Evolutionary conservation across 2,113 vertebrate genomes (phyloP), one percentile per base, ranked within the genome.

Genomic region (Rhombomys opimus): DNA sequence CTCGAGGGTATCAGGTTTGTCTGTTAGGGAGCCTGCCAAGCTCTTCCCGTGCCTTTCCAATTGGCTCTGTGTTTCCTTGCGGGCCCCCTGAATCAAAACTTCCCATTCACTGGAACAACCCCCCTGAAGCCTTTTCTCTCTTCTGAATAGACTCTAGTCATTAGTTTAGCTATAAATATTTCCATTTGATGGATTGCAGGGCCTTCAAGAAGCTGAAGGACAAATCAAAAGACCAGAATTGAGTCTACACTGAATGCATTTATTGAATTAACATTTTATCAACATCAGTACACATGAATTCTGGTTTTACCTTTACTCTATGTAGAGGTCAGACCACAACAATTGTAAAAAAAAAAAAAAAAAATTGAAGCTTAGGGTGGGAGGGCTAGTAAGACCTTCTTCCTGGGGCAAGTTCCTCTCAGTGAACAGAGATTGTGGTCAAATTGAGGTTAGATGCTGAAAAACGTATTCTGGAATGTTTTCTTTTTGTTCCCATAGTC

Each of bases 1-100:
- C 94, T 61, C 3, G 46, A 95, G 94, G 70, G 94, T 97, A 94
- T 98, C 97, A 67, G 73, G 84, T 97, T 97, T 95, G 89, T 97
- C 96, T 97, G 86, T 93, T 23, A 95, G 94, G 93, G 97, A 97
- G 77, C 82, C 82, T 94, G 92, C 92, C 96, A 95, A 73, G 32
- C 78, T 89, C 89, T 65, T 93, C 61, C 91, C 75, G 46, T 87
- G 38, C 38, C 35, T 67, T 46, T 46, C 46, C 46, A 75, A 85
- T 27, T 80, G 78, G 77, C 70, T 17, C 93, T 96, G 80, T 57
- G 76, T 94, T 97, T 94, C 89, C 92, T 95, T 76, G 81, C 11
- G 30, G 96, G 91, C 86, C 73, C 84, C 95, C 85, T 91, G 89
- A 84, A 77, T 30, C 93, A 35, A 93, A 93, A 93, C 65, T 73